Percentiles rank a stretch among this genome's conserved stretches.
Evolutionary conservation across 1,140 invertebrate species (phyloP).

Genomic region (Pristionchus pacificus): DNA sequence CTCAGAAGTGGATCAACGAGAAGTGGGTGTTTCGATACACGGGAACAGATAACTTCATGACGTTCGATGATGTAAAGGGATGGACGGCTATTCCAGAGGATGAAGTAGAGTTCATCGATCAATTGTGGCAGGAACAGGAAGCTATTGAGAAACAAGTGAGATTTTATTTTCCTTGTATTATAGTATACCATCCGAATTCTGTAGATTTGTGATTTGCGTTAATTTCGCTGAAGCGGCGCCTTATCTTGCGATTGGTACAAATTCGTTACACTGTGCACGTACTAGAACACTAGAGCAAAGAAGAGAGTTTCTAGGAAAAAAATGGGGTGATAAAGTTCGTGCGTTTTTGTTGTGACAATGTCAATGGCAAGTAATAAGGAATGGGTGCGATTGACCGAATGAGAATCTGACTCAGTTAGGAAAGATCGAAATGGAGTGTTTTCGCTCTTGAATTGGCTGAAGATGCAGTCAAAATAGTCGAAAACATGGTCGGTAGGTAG

Average conservation of each 20-base stretch:
- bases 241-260: constrained; percentile 18
- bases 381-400: no score
- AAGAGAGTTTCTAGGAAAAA: no score
- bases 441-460: no score
- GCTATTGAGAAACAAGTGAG: constrained; percentile 12
- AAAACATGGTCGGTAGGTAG: no score
- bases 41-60: background rate
- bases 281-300: no score
- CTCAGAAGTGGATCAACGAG: background rate
- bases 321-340: no score
- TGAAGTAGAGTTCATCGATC: constrained; percentile 26
- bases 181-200: constrained; percentile 6
- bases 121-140: constrained; percentile 29
- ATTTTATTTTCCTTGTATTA: background rate
- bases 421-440: no score
- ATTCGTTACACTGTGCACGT: constrained; percentile 34
- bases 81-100: constrained; percentile 38
- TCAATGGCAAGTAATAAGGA: no score
- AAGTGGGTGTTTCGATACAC: background rate
- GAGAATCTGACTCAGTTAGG: no score
- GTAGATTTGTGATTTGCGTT: background rate
- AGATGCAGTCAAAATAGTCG: no score
- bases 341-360: no score
- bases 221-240: background rate
- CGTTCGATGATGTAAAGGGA: background rate